Evolutionary conservation across 2,113 vertebrate genomes (phyloP).

Genomic region (Athene cunicularia): DNA sequence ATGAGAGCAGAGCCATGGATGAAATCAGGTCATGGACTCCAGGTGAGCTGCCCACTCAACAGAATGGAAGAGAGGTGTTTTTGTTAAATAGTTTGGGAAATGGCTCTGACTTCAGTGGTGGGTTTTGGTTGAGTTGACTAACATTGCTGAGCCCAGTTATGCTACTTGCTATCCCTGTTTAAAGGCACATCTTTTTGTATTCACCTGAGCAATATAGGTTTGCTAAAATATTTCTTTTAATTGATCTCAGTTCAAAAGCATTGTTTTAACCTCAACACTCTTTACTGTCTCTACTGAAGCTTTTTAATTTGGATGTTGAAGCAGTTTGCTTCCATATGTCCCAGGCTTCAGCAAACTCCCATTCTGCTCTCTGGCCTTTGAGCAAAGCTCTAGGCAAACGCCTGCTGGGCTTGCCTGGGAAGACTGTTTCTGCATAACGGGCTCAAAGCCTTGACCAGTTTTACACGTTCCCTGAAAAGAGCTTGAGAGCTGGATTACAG

Average conservation of each 20-base stretch:
- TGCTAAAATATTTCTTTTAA: neutral
- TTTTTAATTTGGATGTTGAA: neutral
- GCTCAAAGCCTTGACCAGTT: neutral
- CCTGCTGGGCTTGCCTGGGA: neutral
- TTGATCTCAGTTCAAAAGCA: neutral
- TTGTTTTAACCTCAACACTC: neutral
- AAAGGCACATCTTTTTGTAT: neutral
- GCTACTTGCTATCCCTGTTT: rapidly evolving
- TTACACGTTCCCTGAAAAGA: neutral
- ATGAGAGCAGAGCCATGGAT: neutral
- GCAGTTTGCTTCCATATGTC: neutral
- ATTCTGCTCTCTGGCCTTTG: neutral
- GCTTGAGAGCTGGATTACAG: neutral
- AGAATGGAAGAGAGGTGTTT: neutral
- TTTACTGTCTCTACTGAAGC: neutral
- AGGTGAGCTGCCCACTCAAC: neutral
- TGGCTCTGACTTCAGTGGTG: neutral
- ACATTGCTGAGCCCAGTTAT: neutral
- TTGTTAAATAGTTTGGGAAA: neutral
- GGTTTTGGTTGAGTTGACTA: neutral
- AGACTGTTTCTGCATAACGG: neutral
- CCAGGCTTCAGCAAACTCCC: rapidly evolving
- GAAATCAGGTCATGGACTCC: neutral
- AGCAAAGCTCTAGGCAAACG: neutral
- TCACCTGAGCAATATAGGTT: neutral